Conservation (phyloP, 2,113 vertebrate genomes). For the human (Homo sapiens) region GRCh38 chr1:189136501-189137000, state of each 20-base stretch:
- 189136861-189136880: not conserved
- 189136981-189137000: not conserved
- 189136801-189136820: not conserved
- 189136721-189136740: not conserved
- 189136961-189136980: not conserved
- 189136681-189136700: not conserved
- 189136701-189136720: not conserved
- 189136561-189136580: fast-evolving
- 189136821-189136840: not conserved
- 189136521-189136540: not conserved
- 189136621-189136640: not conserved
- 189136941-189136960: not conserved
- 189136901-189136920: not conserved
- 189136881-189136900: not conserved
- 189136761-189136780: not conserved
- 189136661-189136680: not conserved
- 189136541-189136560: not conserved
- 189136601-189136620: not conserved
- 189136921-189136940: not conserved
- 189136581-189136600: no score
- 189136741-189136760: not conserved
- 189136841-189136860: not conserved
- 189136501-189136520: not conserved
- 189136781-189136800: not conserved
- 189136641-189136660: not conserved